phyloP scores from a whole-genome alignment of 2,888 invertebrate genomes.

The Drosophila testacea region DNA sequence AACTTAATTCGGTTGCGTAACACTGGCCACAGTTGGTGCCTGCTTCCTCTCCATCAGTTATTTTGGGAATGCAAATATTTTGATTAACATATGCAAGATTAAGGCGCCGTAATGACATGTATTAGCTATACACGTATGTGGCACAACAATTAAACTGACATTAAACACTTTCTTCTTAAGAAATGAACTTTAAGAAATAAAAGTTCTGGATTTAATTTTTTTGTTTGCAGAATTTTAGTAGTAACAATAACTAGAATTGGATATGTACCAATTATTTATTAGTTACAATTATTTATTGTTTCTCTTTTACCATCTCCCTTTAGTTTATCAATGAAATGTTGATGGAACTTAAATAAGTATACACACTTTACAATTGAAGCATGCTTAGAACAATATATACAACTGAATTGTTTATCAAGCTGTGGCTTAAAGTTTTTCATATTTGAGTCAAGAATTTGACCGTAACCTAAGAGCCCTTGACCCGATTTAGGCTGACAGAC shows the following conservation, averaged over 20 bases:
- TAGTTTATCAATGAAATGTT: not conserved
- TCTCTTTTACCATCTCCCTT: not conserved
- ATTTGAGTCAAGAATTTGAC: conserved; percentile 13
- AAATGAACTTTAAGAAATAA: not conserved
- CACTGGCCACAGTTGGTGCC: conserved; percentile 38
- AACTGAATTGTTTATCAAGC: conserved; percentile 16
- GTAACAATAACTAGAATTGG: too few species aligned
- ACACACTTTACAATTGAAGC: conserved; percentile 9
- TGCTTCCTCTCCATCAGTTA: not conserved
- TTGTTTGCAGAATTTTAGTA: too few species aligned
- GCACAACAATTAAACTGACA: conserved; percentile 19
- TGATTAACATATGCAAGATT: conserved; percentile 64
- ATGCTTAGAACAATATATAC: not conserved
- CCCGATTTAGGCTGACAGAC: conserved; percentile 29
- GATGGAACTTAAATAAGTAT: not conserved
- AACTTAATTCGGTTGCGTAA: conserved; percentile 68
- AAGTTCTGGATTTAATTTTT: too few species aligned
- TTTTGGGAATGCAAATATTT: conserved; percentile 50
- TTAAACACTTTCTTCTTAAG: not conserved
- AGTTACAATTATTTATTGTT: too few species aligned
- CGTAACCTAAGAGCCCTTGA: conserved; percentile 42
- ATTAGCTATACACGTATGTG: not conserved
- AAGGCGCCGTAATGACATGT: conserved; percentile 4
- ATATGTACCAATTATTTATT: too few species aligned
- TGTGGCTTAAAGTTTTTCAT: conserved; percentile 1